Base-by-base conservation (phyloP, 2,113 vertebrate species). In the Crotophaga sulcirostris region DNA sequence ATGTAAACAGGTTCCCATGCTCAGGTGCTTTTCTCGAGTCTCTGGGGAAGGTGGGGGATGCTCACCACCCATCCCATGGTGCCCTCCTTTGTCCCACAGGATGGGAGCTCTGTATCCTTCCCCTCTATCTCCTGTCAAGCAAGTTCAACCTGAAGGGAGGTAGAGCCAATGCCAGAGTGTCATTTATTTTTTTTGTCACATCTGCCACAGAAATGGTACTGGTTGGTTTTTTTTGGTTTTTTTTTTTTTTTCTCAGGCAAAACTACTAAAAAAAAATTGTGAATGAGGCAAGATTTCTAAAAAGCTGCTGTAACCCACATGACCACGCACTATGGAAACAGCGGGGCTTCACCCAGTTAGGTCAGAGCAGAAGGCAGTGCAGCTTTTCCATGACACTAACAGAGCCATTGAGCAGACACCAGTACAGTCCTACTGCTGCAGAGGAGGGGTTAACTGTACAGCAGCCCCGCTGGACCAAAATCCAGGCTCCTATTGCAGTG, bases 211-310 rank as follows among this genome's bases (percentile, higher is more conserved):
- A 85, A 80, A 79, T 2, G 14, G 10, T 3, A 23, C 23, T 11
- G 33, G 16, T 4, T 49, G n/a, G n/a, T 23, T 24, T 58, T 66
- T 15, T 26, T 56, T 34, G 31, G 12, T 45, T 15, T 24, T 33
- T n/a, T n/a, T n/a, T n/a, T n/a, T n/a, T n/a, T n/a, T n/a, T n/a
- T n/a, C n/a, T n/a, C n/a, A n/a, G n/a, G 2, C 1, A 63, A 82
- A 58, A 70, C 1, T 14, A 31, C 17, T 14, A 6, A 19, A 54
- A 58, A 24, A 49, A 3, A 2, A n/a, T 1, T 2, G 7, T 9
- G 15, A 69, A 17, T 1, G 58, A 28, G 49, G n/a, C 20, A 44
- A 21, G 44, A 21, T 24, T 69, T 79, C 2, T 1, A 44, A 62
- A 47, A 63, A 33, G 4, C 17, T 74, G 23, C 28, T 55, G 36